These are phyloP conservation scores for Papilio dardanus DNA, from an alignment of 1,140 invertebrate species.

Conservation along the genomic window DNA sequence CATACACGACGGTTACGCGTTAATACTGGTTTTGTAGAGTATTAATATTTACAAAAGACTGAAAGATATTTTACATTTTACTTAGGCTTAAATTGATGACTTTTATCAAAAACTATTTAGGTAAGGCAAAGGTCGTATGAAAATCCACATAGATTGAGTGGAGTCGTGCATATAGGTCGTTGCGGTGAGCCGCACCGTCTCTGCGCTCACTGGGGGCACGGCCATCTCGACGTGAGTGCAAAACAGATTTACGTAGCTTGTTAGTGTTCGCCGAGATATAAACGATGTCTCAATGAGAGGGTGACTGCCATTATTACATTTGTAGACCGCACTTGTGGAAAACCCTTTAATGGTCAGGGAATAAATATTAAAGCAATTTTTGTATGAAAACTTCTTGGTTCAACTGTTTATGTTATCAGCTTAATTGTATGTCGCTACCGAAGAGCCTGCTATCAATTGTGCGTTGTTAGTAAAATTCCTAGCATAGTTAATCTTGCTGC, in stretches of 20 bases:
- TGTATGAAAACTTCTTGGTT: neutral
- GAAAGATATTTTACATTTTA: neutral
- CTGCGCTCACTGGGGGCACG: constrained; percentile 21
- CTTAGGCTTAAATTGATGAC: neutral
- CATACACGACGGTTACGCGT: too few species aligned
- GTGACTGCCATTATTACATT: neutral
- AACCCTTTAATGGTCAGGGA: neutral
- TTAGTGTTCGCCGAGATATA: constrained; percentile 32
- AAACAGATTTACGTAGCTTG: constrained; percentile 37
- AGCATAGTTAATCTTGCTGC: neutral
- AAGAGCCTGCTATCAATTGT: neutral
- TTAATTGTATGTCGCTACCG: neutral
- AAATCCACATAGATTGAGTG: constrained; percentile 18
- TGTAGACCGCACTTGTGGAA: neutral
- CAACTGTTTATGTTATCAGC: neutral
- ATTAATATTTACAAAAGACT: too few species aligned
- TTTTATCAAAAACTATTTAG: neutral
- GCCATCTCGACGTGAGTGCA: constrained; percentile 27
- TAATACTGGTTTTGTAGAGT: too few species aligned
- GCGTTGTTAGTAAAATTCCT: neutral
- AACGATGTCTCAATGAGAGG: constrained; percentile 16
- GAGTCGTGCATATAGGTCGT: constrained; percentile 18
- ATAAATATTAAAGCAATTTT: neutral
- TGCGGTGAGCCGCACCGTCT: constrained; percentile 34
- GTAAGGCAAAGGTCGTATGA: neutral